These are phyloP conservation scores for Neodiprion fabricii DNA, from an alignment of 1,140 invertebrate genomes.

Conservation along the genomic window DNA sequence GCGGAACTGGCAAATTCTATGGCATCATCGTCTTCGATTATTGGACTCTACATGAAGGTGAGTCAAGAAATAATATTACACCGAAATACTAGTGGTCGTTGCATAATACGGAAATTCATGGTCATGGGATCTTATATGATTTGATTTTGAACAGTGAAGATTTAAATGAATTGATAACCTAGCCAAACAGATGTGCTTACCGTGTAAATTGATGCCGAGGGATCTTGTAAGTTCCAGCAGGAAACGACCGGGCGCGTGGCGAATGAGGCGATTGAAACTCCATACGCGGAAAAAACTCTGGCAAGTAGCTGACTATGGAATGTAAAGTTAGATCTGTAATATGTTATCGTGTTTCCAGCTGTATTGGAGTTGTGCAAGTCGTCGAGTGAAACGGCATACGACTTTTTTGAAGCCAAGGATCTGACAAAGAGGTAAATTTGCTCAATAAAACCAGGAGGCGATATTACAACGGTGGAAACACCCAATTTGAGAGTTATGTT, in stretches of 20 bases:
- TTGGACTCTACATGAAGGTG: slow-evolving; percentile 40
- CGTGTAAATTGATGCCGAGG: background rate
- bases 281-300: slow-evolving; percentile 44
- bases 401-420: slow-evolving; percentile 47
- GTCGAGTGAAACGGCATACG: slow-evolving; percentile 38
- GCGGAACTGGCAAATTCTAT: slow-evolving; percentile 72
- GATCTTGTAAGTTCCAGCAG: slow-evolving; percentile 48
- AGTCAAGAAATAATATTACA: too few relatives aligned
- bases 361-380: slow-evolving; percentile 1
- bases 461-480: slow-evolving; percentile 51
- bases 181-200: background rate
- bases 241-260: slow-evolving; percentile 43
- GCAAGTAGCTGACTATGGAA: slow-evolving; percentile 45
- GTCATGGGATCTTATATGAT: background rate
- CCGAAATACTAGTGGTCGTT: too few relatives aligned
- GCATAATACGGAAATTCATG: too few relatives aligned
- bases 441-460: slow-evolving; percentile 25
- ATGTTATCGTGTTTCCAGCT: slow-evolving; percentile 16
- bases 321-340: slow-evolving; percentile 20
- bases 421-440: slow-evolving; percentile 42
- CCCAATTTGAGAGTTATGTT: slow-evolving; percentile 52
- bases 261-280: slow-evolving; percentile 48
- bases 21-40: slow-evolving; percentile 59
- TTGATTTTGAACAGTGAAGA: too few relatives aligned
- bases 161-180: background rate